Evolutionary conservation across 2,797 vertebrate species (phyloP), one percentile per base, ranked within the genome.

Genomic region (Diplodus sargus): DNA sequence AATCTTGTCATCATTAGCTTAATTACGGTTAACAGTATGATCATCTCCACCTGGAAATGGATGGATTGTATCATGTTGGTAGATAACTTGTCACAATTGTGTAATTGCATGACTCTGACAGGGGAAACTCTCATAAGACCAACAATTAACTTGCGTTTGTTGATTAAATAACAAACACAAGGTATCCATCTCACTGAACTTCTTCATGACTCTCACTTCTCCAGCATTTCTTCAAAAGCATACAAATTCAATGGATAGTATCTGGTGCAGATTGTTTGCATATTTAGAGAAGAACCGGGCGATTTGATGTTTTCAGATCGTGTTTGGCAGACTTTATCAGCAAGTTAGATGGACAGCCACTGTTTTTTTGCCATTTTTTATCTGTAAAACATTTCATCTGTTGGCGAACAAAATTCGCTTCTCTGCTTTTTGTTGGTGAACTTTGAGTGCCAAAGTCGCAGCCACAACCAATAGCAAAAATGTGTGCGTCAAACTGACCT

Each of bases 1-100:
- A 65, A 85, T 85, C 69, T 69, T 68, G 64, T 72, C 70, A 81
- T 85, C 66, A 80, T 86, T 79, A 83, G 56, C 62, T 70, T 85
- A 72, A 79, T 82, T 72, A 77, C 53, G 58, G 58, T 70, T 74
- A 79, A 84, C 62, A 63, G 39, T 56, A 49, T 59, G 39, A 74
- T 76, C 56, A 23, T 45, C 39, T 20, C 65, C 47, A 82, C 79
- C 84, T 85, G 79, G 61, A 78, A 68, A 58, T 54, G 51, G 64
- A 71, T 71, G 60, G 54, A 83, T 66, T 78, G 47, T 53, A 68
- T 73, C 42, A 70, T 62, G 61, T 34, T 59, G 14, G 39, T 48
- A 79, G 66, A 82, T 48, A 74, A 83, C 54, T 78, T 56, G 22
- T 66, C 49, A 70, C 34, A 82, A 73, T n/a, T 58, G 64, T 66